Percentiles rank a stretch among this genome's conserved stretches.
Conservation (phyloP, 2,888 invertebrate species). For the Troglohyphantes excavatus region DNA sequence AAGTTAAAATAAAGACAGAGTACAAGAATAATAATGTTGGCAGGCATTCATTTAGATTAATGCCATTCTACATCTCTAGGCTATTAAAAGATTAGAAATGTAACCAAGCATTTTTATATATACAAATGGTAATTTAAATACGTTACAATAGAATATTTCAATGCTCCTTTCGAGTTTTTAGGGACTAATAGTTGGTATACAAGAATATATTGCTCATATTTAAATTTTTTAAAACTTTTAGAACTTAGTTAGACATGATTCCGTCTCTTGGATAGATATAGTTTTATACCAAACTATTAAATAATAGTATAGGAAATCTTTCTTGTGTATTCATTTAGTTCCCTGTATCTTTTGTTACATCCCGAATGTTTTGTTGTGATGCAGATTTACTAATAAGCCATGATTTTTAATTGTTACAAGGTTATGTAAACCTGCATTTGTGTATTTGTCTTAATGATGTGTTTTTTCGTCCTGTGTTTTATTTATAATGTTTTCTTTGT, state of each 20-base stretch:
- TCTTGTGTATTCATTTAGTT: neutral
- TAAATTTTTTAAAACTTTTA: slow-evolving; percentile 33
- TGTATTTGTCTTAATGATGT: neutral
- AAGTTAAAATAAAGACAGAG: neutral
- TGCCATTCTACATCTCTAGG: neutral
- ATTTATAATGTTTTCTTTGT: neutral
- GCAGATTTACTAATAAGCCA: neutral
- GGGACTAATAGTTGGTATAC: neutral
- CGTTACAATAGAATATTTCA: neutral
- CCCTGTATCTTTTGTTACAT: neutral
- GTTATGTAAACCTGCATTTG: neutral
- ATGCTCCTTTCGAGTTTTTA: slow-evolving; percentile 7
- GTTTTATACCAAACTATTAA: slow-evolving; percentile 39
- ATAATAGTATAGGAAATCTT: slow-evolving; percentile 39
- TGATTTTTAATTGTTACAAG: neutral
- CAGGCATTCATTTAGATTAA: neutral
- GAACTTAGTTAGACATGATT: slow-evolving; percentile 17
- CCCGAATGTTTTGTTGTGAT: neutral
- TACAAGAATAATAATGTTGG: neutral
- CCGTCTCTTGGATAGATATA: slow-evolving; percentile 51
- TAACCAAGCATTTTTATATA: neutral
- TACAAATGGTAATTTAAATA: neutral
- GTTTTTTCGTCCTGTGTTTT: neutral
- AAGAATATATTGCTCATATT: slow-evolving; percentile 30
- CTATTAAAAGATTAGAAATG: neutral